Evolutionary conservation across 2,113 vertebrate species (phyloP), one percentile per base, ranked within the genome.

Genomic region (Piaya cayana): DNA sequence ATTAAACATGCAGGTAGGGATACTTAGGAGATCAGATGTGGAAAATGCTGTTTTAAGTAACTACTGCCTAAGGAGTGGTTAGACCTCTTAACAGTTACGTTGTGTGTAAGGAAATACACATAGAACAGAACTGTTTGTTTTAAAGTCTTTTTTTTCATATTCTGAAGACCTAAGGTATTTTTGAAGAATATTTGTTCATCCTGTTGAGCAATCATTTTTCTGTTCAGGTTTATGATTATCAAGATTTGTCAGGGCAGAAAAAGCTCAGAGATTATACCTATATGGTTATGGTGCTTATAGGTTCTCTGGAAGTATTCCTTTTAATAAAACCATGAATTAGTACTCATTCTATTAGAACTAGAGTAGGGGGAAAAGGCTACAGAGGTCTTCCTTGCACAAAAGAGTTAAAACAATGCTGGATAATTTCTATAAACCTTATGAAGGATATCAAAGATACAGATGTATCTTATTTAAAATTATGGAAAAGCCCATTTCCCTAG

Each of bases 21-120:
- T 64, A 90, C 9, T 78, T 68, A 84, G 43, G 27, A 78, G 25
- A 56, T 84, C 43, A 84, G 29, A 56, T 71, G 60, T 93, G 56
- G 60, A 88, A 84, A 91, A 82, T 83, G 52, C 19, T 90, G 43
- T 43, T 92, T 95, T 90, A 94, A 92, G 79, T 86, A 91, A 90
- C 34, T 93, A 52, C 75, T 83, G 85, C 60, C 86, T 77, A 63
- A 93, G 82, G 85, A 84, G 39, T 49, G 37, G 42, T 96, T 92
- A 91, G 49, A 64, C 13, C 16, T 83, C 50, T 67, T 58, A 92
- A 80, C 26, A 75, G 30, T 82, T 79, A 36, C 25, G 25, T 25
- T 50, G 18, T 79, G 26, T 34, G 20, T 22, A 47, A 79, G 15
- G 18, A 82, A 78, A 76, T 19, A 9, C 13, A 25, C 36, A 50